Conservation (phyloP, 2,888 invertebrate species). For the Chloromyia formosa region DNA sequence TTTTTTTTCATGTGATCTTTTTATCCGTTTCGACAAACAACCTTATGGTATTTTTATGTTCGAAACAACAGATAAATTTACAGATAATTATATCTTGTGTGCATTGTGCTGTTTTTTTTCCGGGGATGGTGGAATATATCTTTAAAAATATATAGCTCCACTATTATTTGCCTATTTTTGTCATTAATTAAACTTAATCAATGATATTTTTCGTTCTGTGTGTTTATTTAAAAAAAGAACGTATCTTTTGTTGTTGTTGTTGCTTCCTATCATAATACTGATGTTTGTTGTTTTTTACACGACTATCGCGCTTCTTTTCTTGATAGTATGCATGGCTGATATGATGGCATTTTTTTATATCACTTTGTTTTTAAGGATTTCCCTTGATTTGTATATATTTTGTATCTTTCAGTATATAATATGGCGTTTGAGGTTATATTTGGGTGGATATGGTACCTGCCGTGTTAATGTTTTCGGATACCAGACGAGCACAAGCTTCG, state of each 20-base stretch:
- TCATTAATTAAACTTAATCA: not conserved
- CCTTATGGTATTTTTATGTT: not conserved
- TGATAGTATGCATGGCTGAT: constrained; percentile 3
- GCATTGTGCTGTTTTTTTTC: not conserved
- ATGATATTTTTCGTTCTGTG: constrained; percentile 31
- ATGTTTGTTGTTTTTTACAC: constrained; percentile 6
- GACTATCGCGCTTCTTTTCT: not conserved
- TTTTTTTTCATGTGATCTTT: constrained; percentile 29
- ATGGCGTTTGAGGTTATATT: too few relatives aligned
- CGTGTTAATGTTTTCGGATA: too few relatives aligned
- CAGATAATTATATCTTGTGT: not conserved
- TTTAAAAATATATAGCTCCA: constrained; percentile 39
- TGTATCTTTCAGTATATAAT: too few relatives aligned
- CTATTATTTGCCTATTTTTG: not conserved
- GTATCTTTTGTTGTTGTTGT: constrained; percentile 12
- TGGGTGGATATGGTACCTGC: too few relatives aligned
- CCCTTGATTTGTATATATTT: not conserved
- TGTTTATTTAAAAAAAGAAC: not conserved
- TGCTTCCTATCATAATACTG: constrained; percentile 14
- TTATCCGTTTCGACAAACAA: constrained; percentile 2
- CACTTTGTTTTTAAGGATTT: not conserved
- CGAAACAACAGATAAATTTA: not conserved
- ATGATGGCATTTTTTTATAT: constrained; percentile 24
- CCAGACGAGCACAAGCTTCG: too few relatives aligned
- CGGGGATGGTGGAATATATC: not conserved